Base-by-base conservation (phyloP, 2,888 invertebrate species). In the Drosophila tanythrix region DNA sequence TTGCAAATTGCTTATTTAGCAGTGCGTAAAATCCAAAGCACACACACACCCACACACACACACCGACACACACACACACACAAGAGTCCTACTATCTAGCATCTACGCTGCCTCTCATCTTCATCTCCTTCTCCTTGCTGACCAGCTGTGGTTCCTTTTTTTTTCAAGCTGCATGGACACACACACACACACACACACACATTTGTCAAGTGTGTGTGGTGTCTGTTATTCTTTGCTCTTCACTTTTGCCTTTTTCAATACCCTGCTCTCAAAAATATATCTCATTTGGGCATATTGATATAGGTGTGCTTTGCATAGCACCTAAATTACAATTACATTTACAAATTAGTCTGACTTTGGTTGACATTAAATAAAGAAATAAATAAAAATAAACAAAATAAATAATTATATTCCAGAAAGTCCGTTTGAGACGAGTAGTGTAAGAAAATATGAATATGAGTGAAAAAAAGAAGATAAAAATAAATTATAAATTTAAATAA, bases 1-100 rank as follows among this genome's bases (percentile, higher is more conserved):
- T 92, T 91, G 90, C 91, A 92, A 91, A 91, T 91, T 92, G 92
- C 91, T 92, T 92, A 91, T 91, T 91, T 89, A 92, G 90, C 91
- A 91, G 90, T 92, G 91, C 92, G 92, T 91, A 83, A 91, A 91
- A 92, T 90, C 79, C 85, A 88, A 81, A 90, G 70, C 56, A 58
- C 69, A 56, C 57, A 58, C 56, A 55, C 53, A 25, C 70, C 21
- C 52, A 52, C 33, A 43, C 40, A 46, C 38, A 25, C 57, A 21
- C 3, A n/a, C n/a, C n/a, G n/a, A n/a, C n/a, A 35, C 11, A 40
- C 40, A 48, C 21, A 40, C 4, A 31, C 13, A 52, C 33, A 46
- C 25, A 48, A 0, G 46, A 46, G 25, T 46, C 29, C 25, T 48
- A 46, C 38, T 65, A 58, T 58, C 61, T 57, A 36, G 11, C 36